Base-by-base conservation (phyloP, 2,888 invertebrate species). In the Dicyrtoma fusca region DNA sequence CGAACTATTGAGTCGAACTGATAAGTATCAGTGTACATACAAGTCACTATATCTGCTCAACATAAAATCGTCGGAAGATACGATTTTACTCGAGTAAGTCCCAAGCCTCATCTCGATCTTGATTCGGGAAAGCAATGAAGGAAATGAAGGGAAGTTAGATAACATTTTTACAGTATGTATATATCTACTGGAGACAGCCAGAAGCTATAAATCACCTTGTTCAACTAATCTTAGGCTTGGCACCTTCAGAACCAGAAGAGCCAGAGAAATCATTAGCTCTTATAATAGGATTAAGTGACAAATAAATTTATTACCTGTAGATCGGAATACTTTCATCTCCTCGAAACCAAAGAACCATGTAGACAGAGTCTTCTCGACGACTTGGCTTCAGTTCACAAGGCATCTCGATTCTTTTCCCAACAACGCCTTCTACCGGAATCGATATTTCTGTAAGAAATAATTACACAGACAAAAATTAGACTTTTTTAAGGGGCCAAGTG, bases 381-480 rank as follows among this genome's bases (percentile, higher is more conserved):
- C 89, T 86, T 13, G 94, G 90, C 80, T 89, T 89, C 79, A 95
- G 92, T 85, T 94, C 92, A 83, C 95, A 95, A 23, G 94, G 94
- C 70, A 95, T 86, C 76, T 91, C 89, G 23, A 91, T 92, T 83
- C 91, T 91, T 83, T 90, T 90, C 21, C 74, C 74, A 17, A 70
- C 66, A 13, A 75, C 75, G 21, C 75, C 73, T n/a, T 75, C 75
- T 51, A 75, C 49, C n/a, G 69, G 72, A 23, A 69, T 17, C 10
- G 63, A 63, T 19, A 59, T 65, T 42, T 73, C 73, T 51, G 69
- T 47, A 34, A 8, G 34, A 34, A 34, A 34, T 34, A 34, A 5
- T 34, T 34, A 34, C 8, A 34, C 34, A 34, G n/a, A n/a, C n/a
- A n/a, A n/a, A n/a, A n/a, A n/a, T n/a, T n/a, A n/a, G n/a, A n/a